Percentiles rank a stretch among this genome's conserved stretches.
phyloP scores from a whole-genome alignment of 2,888 invertebrate species.

The Plebejus argus region DNA sequence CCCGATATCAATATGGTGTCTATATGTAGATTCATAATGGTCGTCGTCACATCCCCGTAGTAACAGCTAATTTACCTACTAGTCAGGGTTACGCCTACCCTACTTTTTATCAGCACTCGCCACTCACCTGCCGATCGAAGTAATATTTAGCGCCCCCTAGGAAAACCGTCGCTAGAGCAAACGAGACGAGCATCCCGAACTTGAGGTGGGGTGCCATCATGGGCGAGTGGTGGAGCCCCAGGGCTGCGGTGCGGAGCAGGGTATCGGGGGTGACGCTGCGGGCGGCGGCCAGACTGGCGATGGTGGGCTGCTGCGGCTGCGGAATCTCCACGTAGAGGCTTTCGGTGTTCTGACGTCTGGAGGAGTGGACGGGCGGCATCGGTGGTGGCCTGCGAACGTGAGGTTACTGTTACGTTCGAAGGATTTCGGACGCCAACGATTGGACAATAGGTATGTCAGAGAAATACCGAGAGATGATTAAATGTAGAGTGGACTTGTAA shows the following conservation, averaged over 20 bases:
- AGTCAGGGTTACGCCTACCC: too few relatives aligned
- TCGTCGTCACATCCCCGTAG: too few relatives aligned
- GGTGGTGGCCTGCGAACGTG: constrained; percentile 54
- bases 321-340: constrained; percentile 74
- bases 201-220: constrained; percentile 82
- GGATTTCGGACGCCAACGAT: too few relatives aligned
- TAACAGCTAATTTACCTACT: too few relatives aligned
- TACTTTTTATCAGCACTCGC: too few relatives aligned
- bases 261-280: constrained; percentile 75
- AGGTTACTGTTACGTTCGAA: not conserved
- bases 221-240: constrained; percentile 70
- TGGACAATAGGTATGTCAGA: too few relatives aligned
- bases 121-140: constrained; percentile 83
- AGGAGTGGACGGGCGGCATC: constrained; percentile 59
- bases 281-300: constrained; percentile 71
- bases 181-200: constrained; percentile 86
- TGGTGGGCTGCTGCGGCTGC: constrained; percentile 66
- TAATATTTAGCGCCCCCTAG: constrained; percentile 87
- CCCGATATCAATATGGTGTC: too few relatives aligned
- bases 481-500: too few relatives aligned
- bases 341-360: constrained; percentile 63
- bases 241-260: constrained; percentile 68
- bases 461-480: too few relatives aligned
- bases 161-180: constrained; percentile 85
- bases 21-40: too few relatives aligned